phyloP scores from a whole-genome alignment of 1,140 invertebrate genomes.

The Schmidtea mediterranea region DNA sequence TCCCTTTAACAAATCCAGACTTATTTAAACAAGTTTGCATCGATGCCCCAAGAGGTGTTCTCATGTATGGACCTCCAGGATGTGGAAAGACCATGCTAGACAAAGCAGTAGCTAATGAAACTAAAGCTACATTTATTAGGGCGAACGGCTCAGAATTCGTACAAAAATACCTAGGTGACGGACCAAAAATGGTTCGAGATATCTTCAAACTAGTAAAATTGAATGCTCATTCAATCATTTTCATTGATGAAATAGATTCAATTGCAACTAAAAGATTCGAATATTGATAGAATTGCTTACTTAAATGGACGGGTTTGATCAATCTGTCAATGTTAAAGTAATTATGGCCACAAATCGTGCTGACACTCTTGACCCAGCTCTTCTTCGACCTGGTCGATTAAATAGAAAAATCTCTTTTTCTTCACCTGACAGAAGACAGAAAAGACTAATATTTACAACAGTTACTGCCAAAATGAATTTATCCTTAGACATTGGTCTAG shows the following conservation, averaged over 20 bases:
- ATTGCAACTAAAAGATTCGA: slow-evolving; percentile 95
- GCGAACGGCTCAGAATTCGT: slow-evolving; percentile 98
- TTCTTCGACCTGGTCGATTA: slow-evolving; percentile 74
- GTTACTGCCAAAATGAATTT: slow-evolving; percentile 96
- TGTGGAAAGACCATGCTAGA: slow-evolving; percentile 88
- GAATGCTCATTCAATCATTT: slow-evolving; percentile 94
- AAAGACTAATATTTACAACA: slow-evolving; percentile 84
- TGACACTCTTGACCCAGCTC: slow-evolving; percentile 85
- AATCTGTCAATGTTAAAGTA: slow-evolving; percentile 97
- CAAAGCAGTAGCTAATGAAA: slow-evolving; percentile 84
- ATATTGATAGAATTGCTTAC: slow-evolving; percentile 86
- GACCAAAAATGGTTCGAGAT: slow-evolving; percentile 91
- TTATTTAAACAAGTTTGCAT: slow-evolving; percentile 87
- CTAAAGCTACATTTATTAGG: slow-evolving; percentile 87
- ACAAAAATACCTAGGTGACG: slow-evolving; percentile 94
- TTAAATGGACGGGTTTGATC: slow-evolving; percentile 99
- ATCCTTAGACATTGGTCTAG: slow-evolving; percentile 92
- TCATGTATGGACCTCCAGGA: slow-evolving; percentile 84
- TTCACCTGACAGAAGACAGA: slow-evolving; percentile 78
- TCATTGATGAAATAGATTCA: slow-evolving; percentile 77
- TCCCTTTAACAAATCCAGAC: slow-evolving; percentile 90
- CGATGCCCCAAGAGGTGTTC: slow-evolving; percentile 67
- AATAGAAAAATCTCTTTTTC: slow-evolving; percentile 98
- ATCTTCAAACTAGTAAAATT: slow-evolving; percentile 94
- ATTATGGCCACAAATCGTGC: slow-evolving; percentile 99